Evolutionary conservation across 2,797 vertebrate species (phyloP), one percentile per base, ranked within the genome.

Genomic region (Melanotaenia nigrans): DNA sequence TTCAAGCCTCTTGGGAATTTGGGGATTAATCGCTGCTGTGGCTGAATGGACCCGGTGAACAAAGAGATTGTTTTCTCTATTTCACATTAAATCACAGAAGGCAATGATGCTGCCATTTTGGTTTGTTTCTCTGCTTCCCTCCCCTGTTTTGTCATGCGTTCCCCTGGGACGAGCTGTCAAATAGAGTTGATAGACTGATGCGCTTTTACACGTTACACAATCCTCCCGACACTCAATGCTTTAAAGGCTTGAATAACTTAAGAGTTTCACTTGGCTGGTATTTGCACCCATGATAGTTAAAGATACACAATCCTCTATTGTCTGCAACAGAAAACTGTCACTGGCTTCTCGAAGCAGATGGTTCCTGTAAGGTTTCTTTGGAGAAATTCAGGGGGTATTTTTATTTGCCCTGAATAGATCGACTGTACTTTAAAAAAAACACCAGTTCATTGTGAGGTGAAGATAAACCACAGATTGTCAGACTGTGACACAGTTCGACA

Each of bases 151-250:
- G 30, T 72, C 25, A 0, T 2, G 18, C 0, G 0, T 7, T 65
- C 81, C 25, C 30, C 18, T 0, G 36, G 6, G 73, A 77, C 5
- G 10, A 75, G 57, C 68, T 62, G 75, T 79, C 81, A 83, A 54
- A 61, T 24, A 63, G 55, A 61, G 1, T 8, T 51, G 61, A 75
- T 65, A 73, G 74, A 61, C 64, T 63, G 71, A 73, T 57, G 56
- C 0, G 45, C 33, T 32, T 56, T 63, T 60, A 77, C 73, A 63
- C 71, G 42, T 65, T 38, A 18, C 40, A 33, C 59, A 59, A 69
- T 51, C 69, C 75, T 62, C 81, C 73, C 1, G 83, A 74, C 22
- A 3, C 57, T 55, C 5, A 8, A 30, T 8, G 53, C 36, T 76
- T 63, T 61, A 56, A 73, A 71, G 62, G 60, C 75, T 60, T 24